A percentile compares a stretch with the other conserved stretches of the same genome.
Conservation (phyloP, 2,888 invertebrate genomes). For the Leptopilina syphax region DNA sequence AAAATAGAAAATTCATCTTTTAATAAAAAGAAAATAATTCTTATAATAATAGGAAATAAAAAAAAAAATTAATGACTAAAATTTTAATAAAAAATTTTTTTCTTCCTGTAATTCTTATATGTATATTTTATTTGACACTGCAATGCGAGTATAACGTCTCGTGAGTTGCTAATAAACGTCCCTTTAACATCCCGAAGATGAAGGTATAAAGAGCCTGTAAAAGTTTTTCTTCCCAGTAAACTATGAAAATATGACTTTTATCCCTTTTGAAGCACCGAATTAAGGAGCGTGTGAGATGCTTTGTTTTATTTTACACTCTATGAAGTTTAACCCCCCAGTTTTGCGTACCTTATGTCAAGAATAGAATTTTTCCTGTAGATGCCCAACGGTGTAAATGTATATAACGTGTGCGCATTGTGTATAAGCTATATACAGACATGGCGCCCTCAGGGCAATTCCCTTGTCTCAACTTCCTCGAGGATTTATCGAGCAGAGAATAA, state of each 20-base stretch:
- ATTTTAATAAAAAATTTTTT: too few species aligned
- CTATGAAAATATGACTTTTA: constrained; percentile 27
- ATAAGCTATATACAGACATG: constrained; percentile 41
- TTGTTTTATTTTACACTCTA: constrained; percentile 27
- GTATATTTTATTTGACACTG: constrained; percentile 4
- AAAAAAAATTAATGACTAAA: too few species aligned
- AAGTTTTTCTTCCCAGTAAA: constrained; percentile 17
- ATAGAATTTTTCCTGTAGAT: constrained; percentile 3
- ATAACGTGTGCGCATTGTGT: background rate
- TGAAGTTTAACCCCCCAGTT: background rate
- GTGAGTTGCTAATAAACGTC: constrained; percentile 25
- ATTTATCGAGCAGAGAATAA: constrained; percentile 34
- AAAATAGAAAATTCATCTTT: too few species aligned
- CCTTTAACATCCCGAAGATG: constrained; percentile 5
- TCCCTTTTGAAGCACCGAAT: background rate
- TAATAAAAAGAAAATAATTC: too few species aligned
- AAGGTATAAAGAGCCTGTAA: constrained; percentile 7
- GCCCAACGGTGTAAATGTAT: background rate
- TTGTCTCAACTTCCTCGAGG: constrained; percentile 30
- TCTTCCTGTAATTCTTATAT: background rate
- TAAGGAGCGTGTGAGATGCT: background rate
- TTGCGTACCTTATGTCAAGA: constrained; percentile 36
- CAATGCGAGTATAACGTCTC: background rate
- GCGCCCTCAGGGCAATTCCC: constrained; percentile 42
- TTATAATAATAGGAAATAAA: too few species aligned